Base-by-base conservation (phyloP, 1,140 invertebrate genomes). In the Zaprionus gabonicus region DNA sequence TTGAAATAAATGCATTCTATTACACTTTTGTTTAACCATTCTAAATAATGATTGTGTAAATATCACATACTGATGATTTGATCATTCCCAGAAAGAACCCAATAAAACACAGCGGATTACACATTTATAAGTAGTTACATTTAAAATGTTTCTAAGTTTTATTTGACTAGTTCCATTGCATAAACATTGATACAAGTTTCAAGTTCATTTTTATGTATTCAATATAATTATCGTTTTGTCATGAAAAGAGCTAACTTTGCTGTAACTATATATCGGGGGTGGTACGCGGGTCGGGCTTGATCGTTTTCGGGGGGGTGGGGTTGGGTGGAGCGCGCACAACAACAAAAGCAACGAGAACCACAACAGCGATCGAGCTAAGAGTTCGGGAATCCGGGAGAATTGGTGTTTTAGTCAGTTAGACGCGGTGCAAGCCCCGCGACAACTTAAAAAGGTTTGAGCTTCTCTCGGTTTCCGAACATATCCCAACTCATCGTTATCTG, bases 91-190 rank as follows among this genome's bases (percentile, higher is more conserved):
- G n/a, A 38, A 20, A 25, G 25, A 2, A 44, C 20, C 31, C 31
- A 64, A 57, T 23, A 62, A 51, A 82, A 80, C 49, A 41, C 60
- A 38, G 51, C 31, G 38, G 49, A 71, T 84, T 81, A 78, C 85
- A 88, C 85, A 90, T 81, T 86, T 74, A 87, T 85, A 51, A 13
- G 46, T 23, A 90, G 79, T 85, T 85, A 88, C 85, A 90, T 90
- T 90, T 90, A 90, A 91, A 90, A 90, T 91, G 85, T 85, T 88
- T 90, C 85, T 90, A 90, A 85, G 73, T 85, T 90, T 90, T 91
- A 90, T 90, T 90, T 90, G 85, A 90, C 85, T 90, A 90, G 85
- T 90, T 90, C 68, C 85, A 91, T 90, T 90, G 86, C 86, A 91
- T 90, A 90, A 90, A 90, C 85, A 77, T 85, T 85, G 90, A 90